Conservation (phyloP, 2,797 vertebrate genomes). For the Lophura swinhoii region DNA sequence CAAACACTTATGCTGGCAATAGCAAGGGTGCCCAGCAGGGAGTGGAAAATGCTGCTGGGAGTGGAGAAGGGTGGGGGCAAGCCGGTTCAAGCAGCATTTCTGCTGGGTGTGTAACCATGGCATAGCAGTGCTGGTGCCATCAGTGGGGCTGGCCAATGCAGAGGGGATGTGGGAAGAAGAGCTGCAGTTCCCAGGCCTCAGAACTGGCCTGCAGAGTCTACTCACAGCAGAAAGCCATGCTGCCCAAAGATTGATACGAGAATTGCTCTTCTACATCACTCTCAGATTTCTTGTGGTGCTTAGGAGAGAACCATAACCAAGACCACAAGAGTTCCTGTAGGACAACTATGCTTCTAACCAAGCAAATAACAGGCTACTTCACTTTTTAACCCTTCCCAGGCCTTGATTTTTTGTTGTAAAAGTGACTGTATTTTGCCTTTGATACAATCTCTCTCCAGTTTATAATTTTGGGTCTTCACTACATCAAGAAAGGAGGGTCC, state of each 20-base stretch:
- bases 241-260: neutral
- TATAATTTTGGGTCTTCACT: neutral
- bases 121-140: neutral
- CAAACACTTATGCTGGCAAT: constrained; percentile 21
- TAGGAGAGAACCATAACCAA: neutral
- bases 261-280: neutral
- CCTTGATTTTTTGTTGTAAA: neutral
- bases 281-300: neutral
- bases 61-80: constrained; percentile 51
- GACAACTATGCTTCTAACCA: rapidly evolving
- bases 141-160: neutral
- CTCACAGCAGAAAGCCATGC: neutral
- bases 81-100: neutral
- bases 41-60: constrained; percentile 59
- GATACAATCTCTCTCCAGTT: neutral
- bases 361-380: neutral
- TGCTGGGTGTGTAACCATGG: neutral
- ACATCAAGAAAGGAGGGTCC: neutral
- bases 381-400: neutral
- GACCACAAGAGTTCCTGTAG: neutral
- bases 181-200: neutral
- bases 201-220: rapidly evolving
- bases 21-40: neutral
- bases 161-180: neutral
- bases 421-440: neutral